Evolutionary conservation across 2,888 invertebrate species (phyloP), one percentile per base, ranked within the genome.

Genomic region (Drosophila longiperda): DNA sequence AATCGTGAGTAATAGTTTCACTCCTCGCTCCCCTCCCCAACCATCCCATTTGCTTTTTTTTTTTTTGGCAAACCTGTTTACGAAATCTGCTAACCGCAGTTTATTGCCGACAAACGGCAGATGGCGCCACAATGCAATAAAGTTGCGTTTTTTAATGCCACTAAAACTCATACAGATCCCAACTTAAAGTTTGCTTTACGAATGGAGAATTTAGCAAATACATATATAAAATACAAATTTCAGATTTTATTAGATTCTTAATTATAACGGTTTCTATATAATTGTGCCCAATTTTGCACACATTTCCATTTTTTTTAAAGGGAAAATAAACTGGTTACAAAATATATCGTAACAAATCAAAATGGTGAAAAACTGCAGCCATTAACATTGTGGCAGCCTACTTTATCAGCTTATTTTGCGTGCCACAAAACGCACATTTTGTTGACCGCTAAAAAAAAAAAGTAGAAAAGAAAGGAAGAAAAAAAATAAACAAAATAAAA

Each of bases 1-100:
- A 77, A 77, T 77, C 75, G 75, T 77, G 77, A 77, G 75, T 77
- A 79, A 77, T 70, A 40, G 77, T 23, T 23, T 1, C 45, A 23
- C 20, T 45, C 26, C 17, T n/a, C 17, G 26, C 2, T 2, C 20
- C 15, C 12, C 29, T 2, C 17, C 1, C 8, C 2, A 3, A 4
- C 17, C n/a, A n/a, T n/a, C n/a, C n/a, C n/a, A n/a, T 26, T 29
- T 29, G 23, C 20, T 38, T n/a, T 17, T 15, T 53, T 17, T 15
- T 53, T 57, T 61, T 54, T 45, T 48, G 0, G 2, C 12, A 36
- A 15, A 69, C 58, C 75, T 60, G 20, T 38, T 65, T 52, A 53
- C 55, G 36, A 45, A 60, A 48, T 54, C 49, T 38, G 33, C 53
- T 63, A 67, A 38, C 58, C 36, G 40, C 73, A 59, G 50, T 78